Evolutionary conservation across 2,888 invertebrate species (phyloP).

Genomic region (Clostera curtula): DNA sequence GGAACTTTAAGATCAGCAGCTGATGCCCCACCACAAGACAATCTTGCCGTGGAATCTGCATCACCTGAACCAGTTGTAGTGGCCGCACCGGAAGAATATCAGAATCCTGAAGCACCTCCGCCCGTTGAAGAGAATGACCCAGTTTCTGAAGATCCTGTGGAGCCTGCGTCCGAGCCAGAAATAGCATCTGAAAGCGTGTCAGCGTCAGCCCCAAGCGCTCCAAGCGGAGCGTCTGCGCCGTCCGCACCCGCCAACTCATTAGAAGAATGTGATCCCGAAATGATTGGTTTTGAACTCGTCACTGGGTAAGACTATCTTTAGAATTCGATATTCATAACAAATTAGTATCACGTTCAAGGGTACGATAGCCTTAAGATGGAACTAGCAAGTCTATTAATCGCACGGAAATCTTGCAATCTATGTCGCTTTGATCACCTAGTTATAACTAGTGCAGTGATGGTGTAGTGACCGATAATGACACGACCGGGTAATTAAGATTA

Average conservation of each 20-base stretch:
- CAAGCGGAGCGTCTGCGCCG: constrained; percentile 65
- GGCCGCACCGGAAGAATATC: constrained; percentile 60
- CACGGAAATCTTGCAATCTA: too few species aligned
- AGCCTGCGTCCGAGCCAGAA: constrained; percentile 51
- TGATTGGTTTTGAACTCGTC: constrained; percentile 93
- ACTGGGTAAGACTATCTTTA: constrained; percentile 89
- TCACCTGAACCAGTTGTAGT: constrained; percentile 62
- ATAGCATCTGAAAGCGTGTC: constrained; percentile 62
- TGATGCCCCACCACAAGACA: constrained; percentile 67
- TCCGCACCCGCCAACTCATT: constrained; percentile 72
- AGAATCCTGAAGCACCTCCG: constrained; percentile 56
- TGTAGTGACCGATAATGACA: constrained; percentile 39
- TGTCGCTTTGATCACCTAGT: constrained; percentile 9
- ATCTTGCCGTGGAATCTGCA: constrained; percentile 59
- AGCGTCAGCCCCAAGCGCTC: constrained; percentile 68
- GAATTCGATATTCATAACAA: too few species aligned
- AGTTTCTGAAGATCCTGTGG: constrained; percentile 29
- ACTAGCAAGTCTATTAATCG: too few species aligned
- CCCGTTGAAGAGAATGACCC: constrained; percentile 34
- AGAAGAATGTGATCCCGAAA: constrained; percentile 90
- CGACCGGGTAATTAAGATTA: constrained; percentile 36
- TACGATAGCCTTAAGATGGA: too few species aligned
- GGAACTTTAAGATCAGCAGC: constrained; percentile 63
- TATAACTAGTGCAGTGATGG: constrained; percentile 15
- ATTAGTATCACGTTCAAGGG: too few species aligned